Evolutionary conservation across 2,888 invertebrate genomes (phyloP).

Genomic region (Argyra leucocephala): DNA sequence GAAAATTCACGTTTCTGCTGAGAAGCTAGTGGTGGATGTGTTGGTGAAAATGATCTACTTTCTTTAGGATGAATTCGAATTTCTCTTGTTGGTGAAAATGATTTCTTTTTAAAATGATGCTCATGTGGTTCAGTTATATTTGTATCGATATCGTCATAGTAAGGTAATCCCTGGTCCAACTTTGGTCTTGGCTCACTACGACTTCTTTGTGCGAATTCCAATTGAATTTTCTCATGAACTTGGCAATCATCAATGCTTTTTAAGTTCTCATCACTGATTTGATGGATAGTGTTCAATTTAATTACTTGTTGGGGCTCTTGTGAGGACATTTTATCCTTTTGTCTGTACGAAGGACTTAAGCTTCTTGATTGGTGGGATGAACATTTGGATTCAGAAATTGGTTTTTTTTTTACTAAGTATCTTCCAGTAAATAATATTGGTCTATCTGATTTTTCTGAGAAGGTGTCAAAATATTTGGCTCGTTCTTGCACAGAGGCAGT

Average conservation of each 20-base stretch:
- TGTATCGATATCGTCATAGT: neutral
- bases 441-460: constrained; percentile 48
- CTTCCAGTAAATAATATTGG: constrained; percentile 51
- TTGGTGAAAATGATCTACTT: neutral
- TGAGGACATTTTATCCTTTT: neutral
- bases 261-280: constrained; percentile 7
- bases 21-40: neutral
- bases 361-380: constrained; percentile 46
- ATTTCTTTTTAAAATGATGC: neutral
- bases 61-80: neutral
- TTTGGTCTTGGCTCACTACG: constrained; percentile 52
- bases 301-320: neutral
- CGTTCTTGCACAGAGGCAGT: constrained; percentile 58
- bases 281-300: constrained; percentile 8
- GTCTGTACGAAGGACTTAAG: constrained; percentile 30
- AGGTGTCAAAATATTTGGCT: constrained; percentile 58
- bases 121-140: neutral
- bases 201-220: constrained; percentile 47
- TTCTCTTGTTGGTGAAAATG: constrained; percentile 8
- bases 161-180: constrained; percentile 37
- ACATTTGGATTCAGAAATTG: constrained; percentile 64
- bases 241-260: constrained; percentile 28
- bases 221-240: constrained; percentile 22
- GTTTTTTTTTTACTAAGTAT: constrained; percentile 58
- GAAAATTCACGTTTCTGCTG: constrained; percentile 13